phyloP scores from a whole-genome alignment of 2,113 vertebrate species.

The Bufo gargarizans region DNA sequence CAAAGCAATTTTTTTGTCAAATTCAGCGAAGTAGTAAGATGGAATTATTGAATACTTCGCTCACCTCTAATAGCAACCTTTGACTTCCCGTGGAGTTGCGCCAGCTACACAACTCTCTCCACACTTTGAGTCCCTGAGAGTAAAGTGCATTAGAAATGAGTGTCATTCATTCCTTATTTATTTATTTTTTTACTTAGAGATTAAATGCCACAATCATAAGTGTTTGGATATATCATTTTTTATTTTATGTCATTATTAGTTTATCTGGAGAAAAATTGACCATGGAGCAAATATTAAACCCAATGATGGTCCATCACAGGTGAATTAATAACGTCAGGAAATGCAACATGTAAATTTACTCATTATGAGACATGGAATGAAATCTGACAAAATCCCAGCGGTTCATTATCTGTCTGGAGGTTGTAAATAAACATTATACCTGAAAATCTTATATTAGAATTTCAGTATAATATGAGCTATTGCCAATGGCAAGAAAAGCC shows the following conservation, averaged over 20 bases:
- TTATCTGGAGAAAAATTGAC: neutral
- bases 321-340: neutral
- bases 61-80: too few relatives aligned
- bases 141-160: too few relatives aligned
- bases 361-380: neutral
- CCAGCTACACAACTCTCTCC: too few relatives aligned
- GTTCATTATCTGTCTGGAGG: neutral
- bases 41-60: too few relatives aligned
- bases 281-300: neutral
- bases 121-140: too few relatives aligned
- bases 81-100: too few relatives aligned
- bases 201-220: neutral
- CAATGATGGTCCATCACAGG: neutral
- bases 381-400: neutral
- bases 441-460: neutral
- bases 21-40: too few relatives aligned
- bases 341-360: neutral
- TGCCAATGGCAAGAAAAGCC: conserved; percentile 21
- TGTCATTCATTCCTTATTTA: neutral
- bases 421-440: conserved; percentile 7
- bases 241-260: neutral
- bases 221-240: neutral
- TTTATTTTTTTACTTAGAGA: neutral
- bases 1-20: too few relatives aligned
- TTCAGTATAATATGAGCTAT: neutral